Base-by-base conservation (phyloP, 2,888 invertebrate species). In the Vanessa cardui region DNA sequence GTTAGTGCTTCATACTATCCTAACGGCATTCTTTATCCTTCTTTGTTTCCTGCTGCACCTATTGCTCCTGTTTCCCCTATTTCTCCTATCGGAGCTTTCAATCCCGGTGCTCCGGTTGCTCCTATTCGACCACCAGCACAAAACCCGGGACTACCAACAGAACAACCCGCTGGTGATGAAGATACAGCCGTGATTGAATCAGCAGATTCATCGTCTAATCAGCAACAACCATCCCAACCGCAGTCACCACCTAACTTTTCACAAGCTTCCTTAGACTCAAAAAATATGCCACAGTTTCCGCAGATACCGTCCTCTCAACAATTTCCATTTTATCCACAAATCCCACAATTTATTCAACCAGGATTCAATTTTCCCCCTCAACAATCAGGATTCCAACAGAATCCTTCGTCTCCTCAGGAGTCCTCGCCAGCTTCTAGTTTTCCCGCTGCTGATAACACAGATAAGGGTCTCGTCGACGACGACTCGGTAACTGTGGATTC, bases 401-500 rank as follows among this genome's bases (percentile, higher is more conserved):
- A 62, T 31, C 78, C 80, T 6, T 69, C 72, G 31, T 71, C 75
- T 33, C 75, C 80, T 39, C 81, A 82, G 66, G 76, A 81, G 0
- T 78, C 81, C 6, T 73, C 83, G 7, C 83, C 87, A 3, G 83
- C 89, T 6, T 62, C 84, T 7, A 80, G 76, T 46, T 86, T 83
- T 67, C 88, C 89, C 2, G 81, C 81, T 16, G 78, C 77, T 2
- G 73, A 70, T 33, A 80, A 77, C 49, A 80, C 78, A n/a, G 83
- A 85, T 68, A 80, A 80, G 72, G 84, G 87, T 20, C 64, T 90
- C 3, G 90, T 87, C 68, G 90, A 92, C 39, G 92, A 90, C 81
- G 92, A 92, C 64, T 87, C 92, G 16, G 75, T 92, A 77, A 83
- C 92, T n/a, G 86, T 92, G 60, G 92, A 92, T 68, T 87, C 92